A percentile compares a stretch with the other conserved stretches of the same genome.
Conservation (phyloP, 2,113 vertebrate genomes). For the Edolisoma coerulescens region DNA sequence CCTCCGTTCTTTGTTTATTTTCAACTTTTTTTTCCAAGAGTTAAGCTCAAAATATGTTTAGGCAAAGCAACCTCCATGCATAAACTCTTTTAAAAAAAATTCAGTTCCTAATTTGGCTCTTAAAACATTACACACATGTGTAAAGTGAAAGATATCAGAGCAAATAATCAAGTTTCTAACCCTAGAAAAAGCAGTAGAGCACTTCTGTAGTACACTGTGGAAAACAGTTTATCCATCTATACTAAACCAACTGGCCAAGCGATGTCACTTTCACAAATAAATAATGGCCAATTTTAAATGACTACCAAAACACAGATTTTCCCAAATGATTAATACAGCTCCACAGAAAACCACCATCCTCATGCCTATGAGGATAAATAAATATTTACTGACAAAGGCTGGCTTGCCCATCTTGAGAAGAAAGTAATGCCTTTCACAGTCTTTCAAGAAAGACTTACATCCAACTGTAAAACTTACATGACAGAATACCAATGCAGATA, state of each 20-base stretch:
- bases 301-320: neutral
- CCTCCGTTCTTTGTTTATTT: neutral
- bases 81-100: neutral
- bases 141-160: neutral
- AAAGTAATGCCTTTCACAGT: neutral
- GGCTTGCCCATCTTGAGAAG: neutral
- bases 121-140: rapidly evolving
- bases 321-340: neutral
- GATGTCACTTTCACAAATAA: neutral
- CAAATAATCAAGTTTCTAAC: neutral
- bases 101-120: neutral
- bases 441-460: neutral
- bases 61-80: neutral
- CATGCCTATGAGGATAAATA: neutral
- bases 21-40: neutral
- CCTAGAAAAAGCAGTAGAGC: neutral
- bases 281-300: neutral
- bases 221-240: neutral
- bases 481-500: neutral
- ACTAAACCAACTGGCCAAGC: neutral
- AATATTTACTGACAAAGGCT: neutral
- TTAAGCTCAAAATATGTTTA: neutral
- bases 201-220: neutral
- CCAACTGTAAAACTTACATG: neutral
- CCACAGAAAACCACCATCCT: neutral